phyloP scores from a whole-genome alignment of 2,797 vertebrate species.

The Scolopax bukidnonensis region DNA sequence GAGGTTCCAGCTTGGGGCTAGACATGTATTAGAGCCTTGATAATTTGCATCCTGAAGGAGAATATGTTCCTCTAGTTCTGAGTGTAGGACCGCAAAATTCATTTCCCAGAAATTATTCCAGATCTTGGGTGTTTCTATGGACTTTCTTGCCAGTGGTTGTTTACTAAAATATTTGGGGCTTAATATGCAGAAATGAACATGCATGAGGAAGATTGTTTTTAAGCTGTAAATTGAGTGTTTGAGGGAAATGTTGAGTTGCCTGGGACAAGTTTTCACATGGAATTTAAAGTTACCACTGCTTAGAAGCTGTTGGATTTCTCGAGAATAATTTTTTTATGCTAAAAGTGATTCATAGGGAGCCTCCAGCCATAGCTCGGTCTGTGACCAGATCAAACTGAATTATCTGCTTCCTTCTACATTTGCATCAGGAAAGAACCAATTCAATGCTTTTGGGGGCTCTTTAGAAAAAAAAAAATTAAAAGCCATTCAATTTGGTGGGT shows the following conservation, averaged over 20 bases:
- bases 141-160: not conserved
- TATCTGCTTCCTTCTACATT: slow-evolving; percentile 10
- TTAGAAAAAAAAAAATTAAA: not conserved
- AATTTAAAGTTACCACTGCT: not conserved
- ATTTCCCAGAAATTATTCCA: not conserved
- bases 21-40: rapidly evolving
- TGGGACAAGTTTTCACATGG: not conserved
- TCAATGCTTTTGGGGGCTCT: not conserved
- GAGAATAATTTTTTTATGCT: not conserved
- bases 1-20: not conserved
- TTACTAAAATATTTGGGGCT: not conserved
- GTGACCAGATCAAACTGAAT: slow-evolving; percentile 30
- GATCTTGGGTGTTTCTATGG: not conserved
- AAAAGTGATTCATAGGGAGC: not conserved
- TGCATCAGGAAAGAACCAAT: not conserved
- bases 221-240: not conserved
- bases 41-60: not conserved
- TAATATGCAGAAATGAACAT: not conserved
- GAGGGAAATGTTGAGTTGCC: not conserved
- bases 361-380: not conserved
- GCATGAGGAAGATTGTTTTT: not conserved
- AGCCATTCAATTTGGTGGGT: not conserved
- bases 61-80: not conserved
- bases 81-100: not conserved
- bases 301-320: not conserved